Evolutionary conservation across 2,113 vertebrate genomes (phyloP).

Genomic region (Penelope pileata): DNA sequence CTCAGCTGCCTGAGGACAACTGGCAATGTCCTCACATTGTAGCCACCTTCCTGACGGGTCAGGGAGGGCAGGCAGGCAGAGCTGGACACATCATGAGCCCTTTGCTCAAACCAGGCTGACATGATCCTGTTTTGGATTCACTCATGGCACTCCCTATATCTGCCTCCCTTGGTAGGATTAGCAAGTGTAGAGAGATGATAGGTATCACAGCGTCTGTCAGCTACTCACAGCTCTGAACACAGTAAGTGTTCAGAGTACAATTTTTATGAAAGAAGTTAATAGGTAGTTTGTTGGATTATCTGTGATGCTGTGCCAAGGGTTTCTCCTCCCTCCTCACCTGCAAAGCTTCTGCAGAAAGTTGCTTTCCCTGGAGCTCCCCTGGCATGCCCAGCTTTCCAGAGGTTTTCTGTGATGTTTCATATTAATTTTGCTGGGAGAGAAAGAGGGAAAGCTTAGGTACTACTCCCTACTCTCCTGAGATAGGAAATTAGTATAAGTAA

Average conservation of each 20-base stretch:
- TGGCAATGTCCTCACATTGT: fast-evolving
- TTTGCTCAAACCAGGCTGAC: background rate
- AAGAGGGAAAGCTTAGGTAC: background rate
- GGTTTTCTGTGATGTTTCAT: background rate
- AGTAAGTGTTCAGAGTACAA: background rate
- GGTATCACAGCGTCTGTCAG: background rate
- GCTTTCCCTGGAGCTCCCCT: background rate
- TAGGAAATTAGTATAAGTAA: background rate
- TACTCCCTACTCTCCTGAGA: background rate
- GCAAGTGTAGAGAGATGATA: background rate
- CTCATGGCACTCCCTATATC: background rate
- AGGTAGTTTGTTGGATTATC: background rate
- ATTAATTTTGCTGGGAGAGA: background rate
- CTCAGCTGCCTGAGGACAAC: background rate
- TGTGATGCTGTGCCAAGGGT: background rate
- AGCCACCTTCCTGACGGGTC: background rate
- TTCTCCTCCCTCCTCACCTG: background rate
- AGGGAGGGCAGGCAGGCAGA: background rate
- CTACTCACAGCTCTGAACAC: fast-evolving
- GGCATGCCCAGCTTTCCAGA: background rate
- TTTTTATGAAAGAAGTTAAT: background rate
- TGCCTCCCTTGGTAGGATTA: background rate
- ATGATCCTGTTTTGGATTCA: background rate
- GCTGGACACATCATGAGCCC: background rate
- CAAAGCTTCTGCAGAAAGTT: background rate